Conservation (phyloP, 1,140 invertebrate species). For the Aphelenchoides avenae region DNA sequence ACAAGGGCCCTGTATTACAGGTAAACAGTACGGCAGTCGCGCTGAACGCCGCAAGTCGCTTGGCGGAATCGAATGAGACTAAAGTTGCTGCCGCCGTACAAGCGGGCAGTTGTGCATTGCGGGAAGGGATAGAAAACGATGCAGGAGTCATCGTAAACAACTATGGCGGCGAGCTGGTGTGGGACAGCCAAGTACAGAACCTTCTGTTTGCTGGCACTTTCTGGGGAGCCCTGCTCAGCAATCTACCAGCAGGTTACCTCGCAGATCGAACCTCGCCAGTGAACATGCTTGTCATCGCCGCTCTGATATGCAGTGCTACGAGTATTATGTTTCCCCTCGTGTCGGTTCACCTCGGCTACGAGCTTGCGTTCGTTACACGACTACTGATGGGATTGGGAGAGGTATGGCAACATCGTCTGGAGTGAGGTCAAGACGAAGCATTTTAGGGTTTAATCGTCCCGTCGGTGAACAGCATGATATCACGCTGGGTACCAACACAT, state of each 20-base stretch:
- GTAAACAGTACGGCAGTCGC: conserved; percentile 21
- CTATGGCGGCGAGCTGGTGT: conserved; percentile 18
- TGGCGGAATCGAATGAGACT: not conserved
- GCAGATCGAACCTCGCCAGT: conserved; percentile 17
- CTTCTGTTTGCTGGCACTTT: conserved; percentile 24
- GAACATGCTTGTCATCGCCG: conserved; percentile 9
- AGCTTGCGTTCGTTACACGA: conserved; percentile 19
- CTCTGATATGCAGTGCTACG: not conserved
- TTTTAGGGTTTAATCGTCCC: conserved; percentile 13
- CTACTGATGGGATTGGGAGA: conserved; percentile 16
- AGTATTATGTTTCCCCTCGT: conserved; percentile 19
- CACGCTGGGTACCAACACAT: conserved; percentile 11
- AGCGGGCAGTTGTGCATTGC: not conserved
- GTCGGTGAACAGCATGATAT: conserved; percentile 14
- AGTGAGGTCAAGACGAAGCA: no score
- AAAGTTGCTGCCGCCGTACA: not conserved
- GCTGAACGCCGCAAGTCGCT: no score
- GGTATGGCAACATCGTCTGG: no score
- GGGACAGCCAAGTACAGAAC: conserved; percentile 15
- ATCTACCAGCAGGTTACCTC: conserved; percentile 16
- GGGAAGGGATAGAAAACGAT: not conserved
- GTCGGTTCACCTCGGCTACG: conserved; percentile 1
- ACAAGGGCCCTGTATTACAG: no score
- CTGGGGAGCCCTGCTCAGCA: conserved; percentile 16
- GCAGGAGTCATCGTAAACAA: not conserved